Base-by-base conservation (phyloP, 2,888 invertebrate species). In the Nebria brevicollis region DNA sequence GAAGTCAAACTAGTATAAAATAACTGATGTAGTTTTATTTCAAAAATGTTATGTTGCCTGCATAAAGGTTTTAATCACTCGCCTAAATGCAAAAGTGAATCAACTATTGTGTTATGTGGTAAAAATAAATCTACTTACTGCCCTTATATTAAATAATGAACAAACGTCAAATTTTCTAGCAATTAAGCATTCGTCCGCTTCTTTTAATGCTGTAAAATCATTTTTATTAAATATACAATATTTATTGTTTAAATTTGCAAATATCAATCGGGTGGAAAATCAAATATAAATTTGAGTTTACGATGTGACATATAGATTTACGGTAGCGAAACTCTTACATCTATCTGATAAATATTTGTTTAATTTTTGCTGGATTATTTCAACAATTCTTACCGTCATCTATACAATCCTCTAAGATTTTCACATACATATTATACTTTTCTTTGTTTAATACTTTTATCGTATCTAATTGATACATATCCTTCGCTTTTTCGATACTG, bases 101-200 rank as follows among this genome's bases (percentile, higher is more conserved):
- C 34, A 34, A 54, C 7, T 54, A 2, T 1, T 54, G 0, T 54
- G 4, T 54, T 11, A 54, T 11, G 13, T 54, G 8, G 54, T 7
- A 54, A 54, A 13, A 43, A 70, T 13, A 25, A 6, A 11, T 20
- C 13, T 54, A 72, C 77, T 77, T 77, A 77, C 77, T 15, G 72
- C 70, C 25, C 15, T 68, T 41, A 70, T 72, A 6, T 25, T 54
- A 26, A 1, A 25, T 15, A 20, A 20, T 20, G 54, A 26, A 13
- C 77, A 77, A 11, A 20, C 7, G 6, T 26, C n/a, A 72, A 72
- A 26, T 20, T 6, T 26, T 54, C 68, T n/a, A 10, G 77, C 72
- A 20, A 54, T 26, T 3, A 7, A 13, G 11, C 77, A 77, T 43
- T 72, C 15, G 8, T 77, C 77, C 20, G 77, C n/a, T 6, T 20